Evolutionary conservation across 2,888 invertebrate genomes (phyloP).

Genomic region (Eurytoma californica): DNA sequence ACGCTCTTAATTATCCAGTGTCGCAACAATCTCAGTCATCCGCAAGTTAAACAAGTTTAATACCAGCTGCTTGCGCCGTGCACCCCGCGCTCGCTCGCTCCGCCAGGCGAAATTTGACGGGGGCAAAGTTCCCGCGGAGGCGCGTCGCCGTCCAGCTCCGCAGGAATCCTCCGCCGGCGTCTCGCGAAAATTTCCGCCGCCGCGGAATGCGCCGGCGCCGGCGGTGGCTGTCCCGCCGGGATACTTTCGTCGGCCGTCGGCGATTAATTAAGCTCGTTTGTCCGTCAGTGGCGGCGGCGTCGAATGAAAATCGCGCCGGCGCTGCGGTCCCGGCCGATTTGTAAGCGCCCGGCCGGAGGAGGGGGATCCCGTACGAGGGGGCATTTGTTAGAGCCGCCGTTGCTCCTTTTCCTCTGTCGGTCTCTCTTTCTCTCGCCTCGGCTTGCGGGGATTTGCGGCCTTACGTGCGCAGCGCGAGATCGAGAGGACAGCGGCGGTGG

Average conservation of each 20-base stretch:
- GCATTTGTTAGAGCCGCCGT: slow-evolving; percentile 24
- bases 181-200: slow-evolving; percentile 12
- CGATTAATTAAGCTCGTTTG: slow-evolving; percentile 71
- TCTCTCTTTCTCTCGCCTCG: slow-evolving; percentile 35
- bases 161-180: slow-evolving; percentile 35
- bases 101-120: slow-evolving; percentile 33
- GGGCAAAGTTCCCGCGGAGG: slow-evolving; percentile 24
- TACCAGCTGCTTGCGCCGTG: not conserved
- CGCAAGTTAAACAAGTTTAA: slow-evolving; percentile 32
- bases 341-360: slow-evolving; percentile 64
- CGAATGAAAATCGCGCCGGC: slow-evolving; percentile 68
- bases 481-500: not conserved
- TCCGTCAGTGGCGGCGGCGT: slow-evolving; percentile 62
- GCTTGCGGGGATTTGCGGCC: slow-evolving; percentile 54
- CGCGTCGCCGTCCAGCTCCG: slow-evolving; percentile 31
- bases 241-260: slow-evolving; percentile 28
- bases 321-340: slow-evolving; percentile 71
- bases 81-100: not conserved
- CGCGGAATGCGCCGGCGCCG: slow-evolving; percentile 3
- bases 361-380: not conserved
- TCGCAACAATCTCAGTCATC: slow-evolving; percentile 38
- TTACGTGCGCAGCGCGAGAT: slow-evolving; percentile 3
- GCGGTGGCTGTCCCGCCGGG: not conserved
- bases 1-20: slow-evolving; percentile 28
- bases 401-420: slow-evolving; percentile 52